These are phyloP conservation scores for Sardinella longiceps DNA, from an alignment of 2,797 vertebrate genomes.

Conservation along the genomic window DNA sequence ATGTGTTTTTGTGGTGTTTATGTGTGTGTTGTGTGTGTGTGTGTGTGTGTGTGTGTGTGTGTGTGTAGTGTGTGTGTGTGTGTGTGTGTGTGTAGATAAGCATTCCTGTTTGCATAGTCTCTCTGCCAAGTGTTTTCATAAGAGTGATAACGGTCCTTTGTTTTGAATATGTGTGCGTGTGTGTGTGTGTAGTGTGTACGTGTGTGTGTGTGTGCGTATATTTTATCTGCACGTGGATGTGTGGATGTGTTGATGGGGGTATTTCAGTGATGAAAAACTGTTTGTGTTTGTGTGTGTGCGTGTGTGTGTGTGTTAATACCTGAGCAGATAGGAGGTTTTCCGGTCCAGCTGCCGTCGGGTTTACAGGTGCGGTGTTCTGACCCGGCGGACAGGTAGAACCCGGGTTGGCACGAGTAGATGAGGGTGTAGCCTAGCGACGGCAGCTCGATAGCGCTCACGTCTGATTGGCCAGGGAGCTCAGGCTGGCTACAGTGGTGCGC, in stretches of 20 bases:
- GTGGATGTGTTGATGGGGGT: no score
- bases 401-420: slow-evolving; percentile 95
- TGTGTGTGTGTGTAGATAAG: not conserved
- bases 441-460: slow-evolving; percentile 92
- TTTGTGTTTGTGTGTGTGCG: not conserved
- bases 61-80: slow-evolving; percentile 30
- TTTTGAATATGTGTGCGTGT: not conserved
- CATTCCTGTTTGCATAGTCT: no score
- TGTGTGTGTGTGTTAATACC: slow-evolving; percentile 71
- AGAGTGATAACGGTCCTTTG: slow-evolving; percentile 14
- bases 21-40: no score
- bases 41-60: slow-evolving; percentile 36
- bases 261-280: not conserved
- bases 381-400: slow-evolving; percentile 92
- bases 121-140: no score
- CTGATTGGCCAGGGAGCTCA: slow-evolving; percentile 89
- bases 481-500: slow-evolving; percentile 97
- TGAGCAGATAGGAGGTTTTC: slow-evolving; percentile 90
- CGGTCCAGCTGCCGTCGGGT: slow-evolving; percentile 96
- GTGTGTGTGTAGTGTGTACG: not conserved
- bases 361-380: slow-evolving; percentile 97
- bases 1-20: slow-evolving; percentile 16
- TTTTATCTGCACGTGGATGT: not conserved
- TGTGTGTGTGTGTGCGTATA: not conserved
- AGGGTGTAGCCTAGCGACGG: slow-evolving; percentile 96